Conservation (phyloP, 2,888 invertebrate species). For the Ypsolopha scabrella region DNA sequence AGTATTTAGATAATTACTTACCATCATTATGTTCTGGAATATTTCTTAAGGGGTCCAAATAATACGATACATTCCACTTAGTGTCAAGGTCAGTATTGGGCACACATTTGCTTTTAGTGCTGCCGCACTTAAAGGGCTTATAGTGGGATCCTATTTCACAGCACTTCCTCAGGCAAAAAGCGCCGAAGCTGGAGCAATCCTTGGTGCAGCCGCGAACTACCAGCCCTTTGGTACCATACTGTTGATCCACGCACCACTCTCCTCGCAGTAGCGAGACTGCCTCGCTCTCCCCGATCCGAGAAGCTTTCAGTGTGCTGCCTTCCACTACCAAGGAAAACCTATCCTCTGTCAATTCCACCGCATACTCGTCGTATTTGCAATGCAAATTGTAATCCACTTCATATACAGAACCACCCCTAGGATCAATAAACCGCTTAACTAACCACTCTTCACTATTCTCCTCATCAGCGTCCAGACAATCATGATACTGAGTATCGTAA, state of each 20-base stretch:
- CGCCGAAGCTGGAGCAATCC: constrained; percentile 35
- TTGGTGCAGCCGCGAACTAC: constrained; percentile 45
- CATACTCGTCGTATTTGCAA: constrained; percentile 43
- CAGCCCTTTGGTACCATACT: constrained; percentile 19
- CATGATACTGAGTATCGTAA: constrained; percentile 40
- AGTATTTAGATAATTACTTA: constrained; percentile 1
- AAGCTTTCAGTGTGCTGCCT: constrained; percentile 30
- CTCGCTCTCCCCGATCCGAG: constrained; percentile 19
- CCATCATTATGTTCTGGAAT: not conserved
- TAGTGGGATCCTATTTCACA: constrained; percentile 67
- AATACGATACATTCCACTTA: constrained; percentile 36
- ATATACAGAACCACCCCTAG: constrained; percentile 28
- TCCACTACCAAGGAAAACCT: constrained; percentile 29
- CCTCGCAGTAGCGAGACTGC: constrained; percentile 18
- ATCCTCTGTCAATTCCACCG: constrained; percentile 35
- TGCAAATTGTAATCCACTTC: constrained; percentile 36
- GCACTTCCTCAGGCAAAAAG: constrained; percentile 63
- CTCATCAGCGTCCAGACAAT: constrained; percentile 28
- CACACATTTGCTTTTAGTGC: constrained; percentile 37
- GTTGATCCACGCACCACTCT: constrained; percentile 58
- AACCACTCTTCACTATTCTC: constrained; percentile 27
- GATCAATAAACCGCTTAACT: constrained; percentile 20
- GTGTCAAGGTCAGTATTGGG: constrained; percentile 27
- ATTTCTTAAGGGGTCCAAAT: constrained; percentile 31
- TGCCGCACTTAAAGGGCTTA: constrained; percentile 31